phyloP scores from a whole-genome alignment of 2,888 invertebrate genomes.

The Agrotis segetum region DNA sequence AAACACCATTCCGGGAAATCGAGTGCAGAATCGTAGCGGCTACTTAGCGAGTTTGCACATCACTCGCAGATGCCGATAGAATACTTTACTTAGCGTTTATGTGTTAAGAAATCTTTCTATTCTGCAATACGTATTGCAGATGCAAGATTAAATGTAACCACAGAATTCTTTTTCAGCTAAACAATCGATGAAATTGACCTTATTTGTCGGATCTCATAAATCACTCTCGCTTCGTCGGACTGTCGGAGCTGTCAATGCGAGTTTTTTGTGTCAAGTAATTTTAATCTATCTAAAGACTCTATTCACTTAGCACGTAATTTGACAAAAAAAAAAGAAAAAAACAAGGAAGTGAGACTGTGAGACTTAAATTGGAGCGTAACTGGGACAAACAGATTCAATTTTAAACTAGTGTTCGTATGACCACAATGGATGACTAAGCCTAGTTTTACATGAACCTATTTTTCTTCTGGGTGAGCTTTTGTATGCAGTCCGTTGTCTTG shows the following conservation, averaged over 20 bases:
- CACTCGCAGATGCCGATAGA: slow-evolving; percentile 63
- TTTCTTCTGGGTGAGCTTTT: slow-evolving; percentile 69
- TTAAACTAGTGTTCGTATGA: slow-evolving; percentile 16
- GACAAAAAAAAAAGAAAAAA: slow-evolving; percentile 55
- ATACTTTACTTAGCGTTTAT: slow-evolving; percentile 63
- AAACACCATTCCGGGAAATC: slow-evolving; percentile 73
- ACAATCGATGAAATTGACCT: slow-evolving; percentile 68
- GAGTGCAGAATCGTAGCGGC: slow-evolving; percentile 61
- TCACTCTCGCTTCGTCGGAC: slow-evolving; percentile 67
- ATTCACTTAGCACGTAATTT: slow-evolving; percentile 50
- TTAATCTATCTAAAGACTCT: slow-evolving; percentile 52
- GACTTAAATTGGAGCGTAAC: slow-evolving; percentile 44
- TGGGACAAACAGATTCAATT: slow-evolving; percentile 17
- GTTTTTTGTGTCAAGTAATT: slow-evolving; percentile 53
- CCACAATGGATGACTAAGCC: slow-evolving; percentile 47
- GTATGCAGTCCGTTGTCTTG: slow-evolving; percentile 64
- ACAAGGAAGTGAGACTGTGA: slow-evolving; percentile 67
- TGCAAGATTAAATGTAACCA: slow-evolving; percentile 40
- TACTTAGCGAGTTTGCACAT: slow-evolving; percentile 67
- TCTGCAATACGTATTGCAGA: slow-evolving; percentile 50
- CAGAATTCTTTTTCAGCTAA: slow-evolving; percentile 53
- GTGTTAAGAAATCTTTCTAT: slow-evolving; percentile 67
- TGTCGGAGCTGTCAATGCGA: slow-evolving; percentile 64
- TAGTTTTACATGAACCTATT: slow-evolving; percentile 22
- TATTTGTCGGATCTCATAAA: slow-evolving; percentile 67